Evolutionary conservation across 2,797 vertebrate species (phyloP).

Genomic region (Eulemur rubriventer): DNA sequence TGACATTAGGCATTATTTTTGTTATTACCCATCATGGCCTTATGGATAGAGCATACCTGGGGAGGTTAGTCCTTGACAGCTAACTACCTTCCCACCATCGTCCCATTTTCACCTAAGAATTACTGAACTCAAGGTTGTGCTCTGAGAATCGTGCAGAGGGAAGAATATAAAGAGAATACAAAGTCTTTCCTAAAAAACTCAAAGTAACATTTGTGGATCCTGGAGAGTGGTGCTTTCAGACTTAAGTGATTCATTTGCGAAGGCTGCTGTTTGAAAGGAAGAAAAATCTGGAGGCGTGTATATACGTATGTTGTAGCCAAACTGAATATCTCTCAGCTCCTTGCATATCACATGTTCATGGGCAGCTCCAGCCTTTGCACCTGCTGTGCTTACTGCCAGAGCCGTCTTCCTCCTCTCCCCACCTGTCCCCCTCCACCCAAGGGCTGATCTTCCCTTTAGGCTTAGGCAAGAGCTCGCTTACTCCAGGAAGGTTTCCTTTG

Average conservation of each 20-base stretch:
- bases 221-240: background rate
- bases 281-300: background rate
- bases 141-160: background rate
- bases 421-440: background rate
- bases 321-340: background rate
- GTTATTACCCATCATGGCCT: background rate
- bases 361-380: background rate
- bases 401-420: background rate
- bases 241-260: slow-evolving; percentile 15
- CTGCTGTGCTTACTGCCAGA: background rate
- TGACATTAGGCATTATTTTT: background rate
- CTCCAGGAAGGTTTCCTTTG: background rate
- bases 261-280: slow-evolving; percentile 36
- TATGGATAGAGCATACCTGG: background rate
- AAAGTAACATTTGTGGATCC: slow-evolving; percentile 16
- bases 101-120: background rate
- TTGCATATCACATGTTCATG: background rate
- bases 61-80: background rate
- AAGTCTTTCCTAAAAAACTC: background rate
- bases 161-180: background rate
- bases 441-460: background rate
- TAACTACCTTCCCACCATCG: background rate
- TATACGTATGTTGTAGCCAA: background rate
- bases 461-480: background rate
- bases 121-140: background rate